Evolutionary conservation across 2,888 invertebrate species (phyloP).

Genomic region (Cloeon dipterum): DNA sequence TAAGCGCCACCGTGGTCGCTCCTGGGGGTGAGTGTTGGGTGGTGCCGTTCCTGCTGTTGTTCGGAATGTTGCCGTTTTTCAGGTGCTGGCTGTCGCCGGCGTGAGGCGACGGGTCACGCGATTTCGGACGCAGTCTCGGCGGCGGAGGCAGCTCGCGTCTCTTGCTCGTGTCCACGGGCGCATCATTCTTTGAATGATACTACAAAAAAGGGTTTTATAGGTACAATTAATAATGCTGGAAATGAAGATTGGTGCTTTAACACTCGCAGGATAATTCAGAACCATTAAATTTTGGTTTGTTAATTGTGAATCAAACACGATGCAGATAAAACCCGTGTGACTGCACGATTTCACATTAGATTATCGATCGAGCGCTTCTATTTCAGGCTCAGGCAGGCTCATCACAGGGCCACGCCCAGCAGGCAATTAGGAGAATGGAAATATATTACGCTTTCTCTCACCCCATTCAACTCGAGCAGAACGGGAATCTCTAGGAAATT

Average conservation of each 20-base stretch:
- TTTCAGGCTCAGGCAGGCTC: no score
- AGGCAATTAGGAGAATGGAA: no score
- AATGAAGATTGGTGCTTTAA: background rate
- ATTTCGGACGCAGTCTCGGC: constrained; percentile 13
- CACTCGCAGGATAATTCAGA: no score
- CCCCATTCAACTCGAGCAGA: constrained; percentile 56
- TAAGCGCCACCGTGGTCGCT: background rate
- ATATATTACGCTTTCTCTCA: no score
- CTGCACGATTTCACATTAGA: no score
- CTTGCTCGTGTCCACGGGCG: constrained; percentile 27
- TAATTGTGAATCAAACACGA: no score
- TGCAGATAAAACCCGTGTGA: no score
- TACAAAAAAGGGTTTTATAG: constrained; percentile 12
- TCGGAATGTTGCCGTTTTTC: constrained; percentile 8
- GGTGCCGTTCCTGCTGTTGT: constrained; percentile 5
- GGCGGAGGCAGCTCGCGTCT: constrained; percentile 24
- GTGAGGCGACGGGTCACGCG: constrained; percentile 15
- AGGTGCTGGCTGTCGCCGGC: constrained; percentile 15
- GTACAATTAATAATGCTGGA: background rate
- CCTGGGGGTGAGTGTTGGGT: constrained; percentile 5
- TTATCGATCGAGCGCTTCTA: no score
- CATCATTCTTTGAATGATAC: constrained; percentile 34
- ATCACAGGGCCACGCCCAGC: no score
- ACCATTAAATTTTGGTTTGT: no score
- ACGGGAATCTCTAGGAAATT: constrained; percentile 49